Evolutionary conservation across 2,888 invertebrate species (phyloP).

Genomic region (Eurytoma adleriae): DNA sequence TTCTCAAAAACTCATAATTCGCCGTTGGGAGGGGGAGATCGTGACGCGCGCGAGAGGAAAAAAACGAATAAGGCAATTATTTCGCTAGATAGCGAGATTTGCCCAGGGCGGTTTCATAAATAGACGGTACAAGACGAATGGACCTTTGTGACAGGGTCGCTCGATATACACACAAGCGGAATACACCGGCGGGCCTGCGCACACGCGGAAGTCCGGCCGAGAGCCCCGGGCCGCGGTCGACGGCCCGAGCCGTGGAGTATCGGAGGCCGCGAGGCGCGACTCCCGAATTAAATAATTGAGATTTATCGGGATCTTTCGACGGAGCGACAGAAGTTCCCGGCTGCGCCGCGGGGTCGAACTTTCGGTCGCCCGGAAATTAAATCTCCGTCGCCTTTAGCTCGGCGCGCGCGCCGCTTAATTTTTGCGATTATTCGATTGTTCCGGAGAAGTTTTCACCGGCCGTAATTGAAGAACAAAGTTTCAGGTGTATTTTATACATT

Average conservation of each 20-base stretch:
- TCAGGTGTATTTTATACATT: too few relatives aligned
- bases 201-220: neutral
- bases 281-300: conserved; percentile 66
- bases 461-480: too few relatives aligned
- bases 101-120: conserved; percentile 13
- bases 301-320: conserved; percentile 58
- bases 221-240: neutral
- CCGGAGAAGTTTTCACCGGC: too few relatives aligned
- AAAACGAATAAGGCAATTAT: conserved; percentile 31
- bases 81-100: conserved; percentile 14
- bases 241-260: neutral
- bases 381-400: too few relatives aligned
- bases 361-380: neutral
- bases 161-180: neutral
- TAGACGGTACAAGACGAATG: conserved; percentile 37
- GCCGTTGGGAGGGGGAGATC: neutral
- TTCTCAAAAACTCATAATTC: neutral
- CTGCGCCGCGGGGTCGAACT: neutral
- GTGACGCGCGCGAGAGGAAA: too few relatives aligned
- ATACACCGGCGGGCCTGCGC: neutral
- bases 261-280: neutral
- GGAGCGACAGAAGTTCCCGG: too few relatives aligned
- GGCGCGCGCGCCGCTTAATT: too few relatives aligned
- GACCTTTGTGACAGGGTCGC: conserved; percentile 28
- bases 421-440: too few relatives aligned